Evolutionary conservation across 2,797 vertebrate genomes (phyloP).

Genomic region (Tokudaia muenninki): DNA sequence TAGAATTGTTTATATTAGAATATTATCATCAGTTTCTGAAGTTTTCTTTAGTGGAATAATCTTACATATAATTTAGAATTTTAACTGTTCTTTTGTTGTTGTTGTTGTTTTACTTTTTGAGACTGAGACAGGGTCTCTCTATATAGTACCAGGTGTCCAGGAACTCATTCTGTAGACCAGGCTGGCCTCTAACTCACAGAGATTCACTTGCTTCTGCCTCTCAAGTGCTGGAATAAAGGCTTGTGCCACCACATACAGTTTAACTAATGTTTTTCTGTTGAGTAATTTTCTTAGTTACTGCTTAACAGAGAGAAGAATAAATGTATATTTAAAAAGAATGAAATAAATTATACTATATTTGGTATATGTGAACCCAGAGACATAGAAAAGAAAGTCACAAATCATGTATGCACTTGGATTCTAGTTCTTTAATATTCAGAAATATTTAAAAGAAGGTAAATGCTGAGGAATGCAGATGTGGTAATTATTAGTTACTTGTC

Average conservation of each 20-base stretch:
- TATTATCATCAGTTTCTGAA: conserved; percentile 56
- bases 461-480: not conserved
- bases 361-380: not conserved
- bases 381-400: conserved; percentile 34
- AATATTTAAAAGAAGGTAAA: not conserved
- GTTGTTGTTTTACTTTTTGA: not conserved
- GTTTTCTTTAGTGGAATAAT: not conserved
- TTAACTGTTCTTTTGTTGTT: conserved; percentile 33
- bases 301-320: conserved; percentile 38
- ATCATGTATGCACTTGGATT: not conserved
- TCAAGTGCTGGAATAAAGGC: not conserved
- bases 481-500: not conserved
- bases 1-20: conserved; percentile 11
- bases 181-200: not conserved
- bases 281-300: conserved; percentile 20
- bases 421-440: conserved; percentile 26
- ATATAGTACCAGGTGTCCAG: not conserved
- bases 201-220: not conserved
- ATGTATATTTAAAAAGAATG: conserved; percentile 41
- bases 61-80: conserved; percentile 48
- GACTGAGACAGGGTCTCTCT: not conserved
- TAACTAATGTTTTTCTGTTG: conserved; percentile 5
- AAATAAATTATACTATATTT: conserved; percentile 3
- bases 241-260: not conserved
- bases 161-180: not conserved